Evolutionary conservation across 2,113 vertebrate genomes (phyloP).

Genomic region (Symphodus melops): DNA sequence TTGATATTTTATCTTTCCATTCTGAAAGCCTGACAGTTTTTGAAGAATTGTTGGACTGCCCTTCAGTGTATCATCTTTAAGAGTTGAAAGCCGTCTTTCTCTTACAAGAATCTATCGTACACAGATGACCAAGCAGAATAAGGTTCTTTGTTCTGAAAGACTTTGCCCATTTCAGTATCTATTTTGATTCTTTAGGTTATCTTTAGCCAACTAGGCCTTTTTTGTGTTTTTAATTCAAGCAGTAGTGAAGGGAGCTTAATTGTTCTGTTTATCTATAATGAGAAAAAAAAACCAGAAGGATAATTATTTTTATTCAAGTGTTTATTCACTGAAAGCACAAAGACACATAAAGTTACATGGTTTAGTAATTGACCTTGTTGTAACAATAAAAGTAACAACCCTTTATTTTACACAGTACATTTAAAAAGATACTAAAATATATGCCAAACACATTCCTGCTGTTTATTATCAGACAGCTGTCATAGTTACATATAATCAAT

Average conservation of each 20-base stretch:
- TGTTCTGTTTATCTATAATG: background rate
- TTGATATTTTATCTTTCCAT: too few species aligned
- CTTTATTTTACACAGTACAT: background rate
- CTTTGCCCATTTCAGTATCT: too few species aligned
- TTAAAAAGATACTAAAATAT: background rate
- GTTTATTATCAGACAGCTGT: conserved; percentile 28
- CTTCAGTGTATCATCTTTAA: too few species aligned
- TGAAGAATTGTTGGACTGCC: too few species aligned
- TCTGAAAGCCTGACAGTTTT: too few species aligned
- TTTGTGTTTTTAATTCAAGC: too few species aligned
- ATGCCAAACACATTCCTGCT: conserved; percentile 12
- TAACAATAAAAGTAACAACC: background rate
- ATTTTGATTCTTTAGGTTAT: too few species aligned
- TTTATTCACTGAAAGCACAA: conserved; percentile 27
- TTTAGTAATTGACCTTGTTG: conserved; percentile 2
- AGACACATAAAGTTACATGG: background rate
- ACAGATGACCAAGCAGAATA: too few species aligned
- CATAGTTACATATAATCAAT: conserved; percentile 5
- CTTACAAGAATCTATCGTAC: too few species aligned
- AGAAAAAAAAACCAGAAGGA: background rate
- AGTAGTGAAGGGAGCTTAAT: background rate
- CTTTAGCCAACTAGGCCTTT: too few species aligned
- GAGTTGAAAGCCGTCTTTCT: too few species aligned
- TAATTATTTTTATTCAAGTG: conserved; percentile 6
- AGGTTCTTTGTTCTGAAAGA: too few species aligned